Conservation (phyloP, 2,888 invertebrate genomes). For the Caenorhabditis auriculariae region DNA sequence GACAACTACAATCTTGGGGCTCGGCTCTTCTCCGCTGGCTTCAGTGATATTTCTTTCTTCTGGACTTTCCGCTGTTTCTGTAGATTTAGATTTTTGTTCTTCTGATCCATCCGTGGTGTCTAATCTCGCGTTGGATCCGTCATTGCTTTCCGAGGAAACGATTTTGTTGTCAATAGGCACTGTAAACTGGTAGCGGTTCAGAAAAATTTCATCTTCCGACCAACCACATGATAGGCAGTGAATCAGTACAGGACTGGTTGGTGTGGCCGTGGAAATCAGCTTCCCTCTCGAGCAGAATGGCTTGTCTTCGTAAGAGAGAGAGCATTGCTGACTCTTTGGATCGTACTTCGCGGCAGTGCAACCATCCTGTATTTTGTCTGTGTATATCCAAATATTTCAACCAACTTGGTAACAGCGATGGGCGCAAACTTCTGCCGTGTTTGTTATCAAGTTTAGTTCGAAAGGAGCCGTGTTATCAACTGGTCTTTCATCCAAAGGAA, state of each 20-base stretch:
- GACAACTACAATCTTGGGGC: no score
- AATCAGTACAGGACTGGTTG: conserved; percentile 41
- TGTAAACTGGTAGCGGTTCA: not conserved
- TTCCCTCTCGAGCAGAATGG: conserved; percentile 39
- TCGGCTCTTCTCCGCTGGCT: no score
- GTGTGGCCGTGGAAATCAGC: conserved; percentile 26
- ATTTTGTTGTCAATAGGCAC: not conserved
- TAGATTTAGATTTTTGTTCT: no score
- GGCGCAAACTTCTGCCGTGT: conserved; percentile 48
- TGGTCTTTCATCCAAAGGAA: conserved; percentile 32
- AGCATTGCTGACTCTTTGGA: conserved; percentile 36
- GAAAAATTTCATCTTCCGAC: not conserved
- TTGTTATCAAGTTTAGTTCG: conserved; percentile 32
- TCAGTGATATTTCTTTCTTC: no score
- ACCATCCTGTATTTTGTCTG: conserved; percentile 39
- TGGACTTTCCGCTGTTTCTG: no score
- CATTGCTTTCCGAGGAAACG: conserved; percentile 30
- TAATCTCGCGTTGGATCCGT: conserved; percentile 6
- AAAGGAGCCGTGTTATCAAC: conserved; percentile 43
- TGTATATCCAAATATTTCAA: not conserved
- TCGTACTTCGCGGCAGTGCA: conserved; percentile 52
- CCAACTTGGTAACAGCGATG: conserved; percentile 48
- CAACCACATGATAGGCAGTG: conserved; percentile 52
- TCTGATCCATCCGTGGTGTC: conserved; percentile 19
- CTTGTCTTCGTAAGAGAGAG: conserved; percentile 49